phyloP scores from a whole-genome alignment of 2,888 invertebrate species.

The Eristalis arbustorum region DNA sequence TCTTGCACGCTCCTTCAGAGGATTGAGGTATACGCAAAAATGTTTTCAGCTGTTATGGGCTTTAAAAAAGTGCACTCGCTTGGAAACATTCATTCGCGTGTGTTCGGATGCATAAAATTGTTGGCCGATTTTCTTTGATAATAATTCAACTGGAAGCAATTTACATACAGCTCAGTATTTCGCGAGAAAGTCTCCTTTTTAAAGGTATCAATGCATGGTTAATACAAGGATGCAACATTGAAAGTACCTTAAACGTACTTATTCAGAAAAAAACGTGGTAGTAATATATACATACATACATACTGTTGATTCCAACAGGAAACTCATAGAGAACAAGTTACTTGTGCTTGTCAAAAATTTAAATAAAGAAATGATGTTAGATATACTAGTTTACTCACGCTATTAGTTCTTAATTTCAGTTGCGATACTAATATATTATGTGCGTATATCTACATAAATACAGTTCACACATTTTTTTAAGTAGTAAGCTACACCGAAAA shows the following conservation, averaged over 20 bases:
- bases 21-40: conserved; percentile 56
- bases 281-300: not conserved
- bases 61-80: conserved; percentile 63
- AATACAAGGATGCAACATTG: conserved; percentile 16
- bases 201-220: conserved; percentile 37
- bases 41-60: conserved; percentile 58
- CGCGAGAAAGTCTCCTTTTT: conserved; percentile 24
- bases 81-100: conserved; percentile 65
- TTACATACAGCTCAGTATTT: conserved; percentile 51
- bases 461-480: too few relatives aligned
- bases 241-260: conserved; percentile 26
- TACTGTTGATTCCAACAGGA: not conserved
- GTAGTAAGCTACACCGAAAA: too few relatives aligned
- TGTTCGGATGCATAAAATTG: conserved; percentile 66
- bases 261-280: not conserved
- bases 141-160: conserved; percentile 68
- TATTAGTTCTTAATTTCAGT: too few relatives aligned
- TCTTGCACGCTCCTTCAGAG: conserved; percentile 48
- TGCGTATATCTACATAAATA: too few relatives aligned
- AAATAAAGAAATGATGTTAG: too few relatives aligned
- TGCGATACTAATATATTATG: too few relatives aligned
- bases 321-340: not conserved
- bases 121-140: conserved; percentile 67
- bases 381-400: too few relatives aligned
- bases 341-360: too few relatives aligned